phyloP scores from a whole-genome alignment of 2,888 invertebrate species.

The Dasypolia templi region DNA sequence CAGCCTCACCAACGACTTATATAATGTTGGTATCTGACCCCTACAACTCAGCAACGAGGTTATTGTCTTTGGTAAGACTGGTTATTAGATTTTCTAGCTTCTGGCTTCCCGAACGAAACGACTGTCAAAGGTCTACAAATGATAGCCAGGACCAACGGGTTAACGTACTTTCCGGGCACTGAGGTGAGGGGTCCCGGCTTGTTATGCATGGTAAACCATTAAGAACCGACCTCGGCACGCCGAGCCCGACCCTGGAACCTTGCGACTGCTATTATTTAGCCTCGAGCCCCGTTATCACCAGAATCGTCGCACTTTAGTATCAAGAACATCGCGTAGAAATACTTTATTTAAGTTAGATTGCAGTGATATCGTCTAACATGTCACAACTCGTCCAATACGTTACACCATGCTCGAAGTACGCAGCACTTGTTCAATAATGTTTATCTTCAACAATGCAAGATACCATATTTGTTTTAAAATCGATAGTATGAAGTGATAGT shows the following conservation, averaged over 20 bases:
- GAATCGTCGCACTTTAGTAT: not conserved
- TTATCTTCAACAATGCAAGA: too few relatives aligned
- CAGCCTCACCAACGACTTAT: too few relatives aligned
- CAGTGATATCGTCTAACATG: not conserved
- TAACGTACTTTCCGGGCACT: not conserved
- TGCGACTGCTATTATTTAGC: not conserved
- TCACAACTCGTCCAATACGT: not conserved
- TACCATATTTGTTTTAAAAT: too few relatives aligned
- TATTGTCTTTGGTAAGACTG: not conserved
- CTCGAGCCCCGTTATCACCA: not conserved
- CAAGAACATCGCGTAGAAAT: too few relatives aligned
- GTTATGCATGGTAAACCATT: not conserved
- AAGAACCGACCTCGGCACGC: not conserved
- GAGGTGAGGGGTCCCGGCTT: not conserved
- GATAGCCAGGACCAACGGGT: not conserved
- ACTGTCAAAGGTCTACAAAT: not conserved
- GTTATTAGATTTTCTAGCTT: not conserved
- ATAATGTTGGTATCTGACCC: not conserved
- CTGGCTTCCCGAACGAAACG: not conserved
- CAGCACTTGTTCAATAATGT: too few relatives aligned
- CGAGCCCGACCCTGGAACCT: not conserved
- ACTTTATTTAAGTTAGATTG: too few relatives aligned
- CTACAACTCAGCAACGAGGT: not conserved
- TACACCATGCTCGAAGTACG: too few relatives aligned
- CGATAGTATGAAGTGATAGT: too few relatives aligned